Evolutionary conservation across 92 coral and sea anemone genomes (phyloP).

Genomic region (Paramuricea clavata): DNA sequence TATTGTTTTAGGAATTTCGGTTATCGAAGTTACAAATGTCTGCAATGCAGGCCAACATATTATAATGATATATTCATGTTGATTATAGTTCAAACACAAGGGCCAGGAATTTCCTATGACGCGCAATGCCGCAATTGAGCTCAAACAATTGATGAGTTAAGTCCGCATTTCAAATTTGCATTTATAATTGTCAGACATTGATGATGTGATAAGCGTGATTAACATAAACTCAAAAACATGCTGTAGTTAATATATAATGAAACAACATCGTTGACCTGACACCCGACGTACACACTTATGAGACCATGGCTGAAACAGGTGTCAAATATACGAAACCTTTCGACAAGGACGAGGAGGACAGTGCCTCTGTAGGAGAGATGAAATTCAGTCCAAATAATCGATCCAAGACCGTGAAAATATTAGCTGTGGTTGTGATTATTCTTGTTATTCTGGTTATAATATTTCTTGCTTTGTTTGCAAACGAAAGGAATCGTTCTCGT

Average conservation of each 20-base stretch:
- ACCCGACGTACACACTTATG: no score
- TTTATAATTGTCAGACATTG: no score
- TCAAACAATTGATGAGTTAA: no score
- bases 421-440: constrained; percentile 16
- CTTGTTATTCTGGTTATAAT: constrained; percentile 6
- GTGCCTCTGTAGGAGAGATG: background rate
- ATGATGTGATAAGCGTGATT: background rate
- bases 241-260: background rate
- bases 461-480: constrained; percentile 41
- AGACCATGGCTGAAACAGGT: background rate
- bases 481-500: background rate
- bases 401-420: constrained; percentile 11
- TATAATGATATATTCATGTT: no score
- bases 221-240: background rate
- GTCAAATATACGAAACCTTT: constrained; percentile 27
- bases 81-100: no score
- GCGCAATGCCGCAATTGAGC: no score
- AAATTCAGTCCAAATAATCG: background rate
- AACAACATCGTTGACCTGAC: background rate
- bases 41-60: no score
- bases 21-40: no score
- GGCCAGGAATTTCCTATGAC: no score
- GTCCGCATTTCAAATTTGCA: no score
- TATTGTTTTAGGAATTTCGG: no score
- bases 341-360: constrained; percentile 2